Evolutionary conservation across 2,113 vertebrate species (phyloP).

Genomic region (Scophthalmus maximus): DNA sequence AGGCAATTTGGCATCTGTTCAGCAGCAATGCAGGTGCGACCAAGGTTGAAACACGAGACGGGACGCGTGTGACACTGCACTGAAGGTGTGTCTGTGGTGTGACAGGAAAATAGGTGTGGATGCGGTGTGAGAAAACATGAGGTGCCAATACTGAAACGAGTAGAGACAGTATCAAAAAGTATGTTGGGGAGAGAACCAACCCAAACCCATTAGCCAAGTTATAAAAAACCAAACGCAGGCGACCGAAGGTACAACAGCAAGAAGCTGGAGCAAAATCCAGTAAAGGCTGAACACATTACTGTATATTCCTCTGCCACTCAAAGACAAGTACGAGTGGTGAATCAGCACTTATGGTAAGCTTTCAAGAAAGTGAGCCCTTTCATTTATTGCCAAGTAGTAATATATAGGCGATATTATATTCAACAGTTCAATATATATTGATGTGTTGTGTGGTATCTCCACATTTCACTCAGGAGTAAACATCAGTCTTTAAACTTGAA

Average conservation of each 20-base stretch:
- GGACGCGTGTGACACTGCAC: not conserved
- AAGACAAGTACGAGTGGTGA: not conserved
- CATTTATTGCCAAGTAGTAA: no score
- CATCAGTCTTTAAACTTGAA: no score
- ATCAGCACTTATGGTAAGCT: not conserved
- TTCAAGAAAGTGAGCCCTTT: no score
- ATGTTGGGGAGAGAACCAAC: no score
- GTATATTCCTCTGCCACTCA: not conserved
- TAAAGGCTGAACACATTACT: not conserved
- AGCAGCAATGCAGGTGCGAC: conserved; percentile 54
- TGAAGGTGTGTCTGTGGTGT: not conserved
- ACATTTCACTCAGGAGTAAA: no score
- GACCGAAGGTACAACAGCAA: not conserved
- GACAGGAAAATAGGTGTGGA: not conserved
- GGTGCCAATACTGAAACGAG: not conserved
- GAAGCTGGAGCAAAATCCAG: no score
- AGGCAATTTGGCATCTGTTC: conserved; percentile 34
- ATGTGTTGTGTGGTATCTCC: no score
- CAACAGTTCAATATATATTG: no score
- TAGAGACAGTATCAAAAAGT: not conserved
- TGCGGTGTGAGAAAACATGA: no score
- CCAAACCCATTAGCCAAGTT: no score
- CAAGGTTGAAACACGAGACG: conserved; percentile 27
- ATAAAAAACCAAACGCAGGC: not conserved
- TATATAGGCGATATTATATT: no score